phyloP scores from a whole-genome alignment of 1,140 invertebrate genomes.

The Luehdorfia chinensis region DNA sequence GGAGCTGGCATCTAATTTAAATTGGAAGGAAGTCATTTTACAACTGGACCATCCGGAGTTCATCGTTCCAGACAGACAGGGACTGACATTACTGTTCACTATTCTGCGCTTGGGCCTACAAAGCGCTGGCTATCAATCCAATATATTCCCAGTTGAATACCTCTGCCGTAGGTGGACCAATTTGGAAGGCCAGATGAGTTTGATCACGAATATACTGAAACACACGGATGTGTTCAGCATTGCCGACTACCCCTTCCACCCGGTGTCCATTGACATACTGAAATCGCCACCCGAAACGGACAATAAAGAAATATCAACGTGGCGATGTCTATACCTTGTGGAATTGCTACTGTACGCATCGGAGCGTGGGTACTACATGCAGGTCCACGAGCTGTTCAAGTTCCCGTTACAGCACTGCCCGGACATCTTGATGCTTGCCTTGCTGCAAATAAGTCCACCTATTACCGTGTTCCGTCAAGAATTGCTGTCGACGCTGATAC shows the following conservation, averaged over 20 bases:
- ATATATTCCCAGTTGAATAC: conserved; percentile 92
- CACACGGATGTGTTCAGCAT: conserved; percentile 97
- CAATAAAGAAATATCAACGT: conserved; percentile 93
- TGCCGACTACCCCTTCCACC: conserved; percentile 91
- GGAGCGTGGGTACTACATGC: conserved; percentile 88
- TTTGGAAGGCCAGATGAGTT: conserved; percentile 93
- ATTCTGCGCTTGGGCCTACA: conserved; percentile 89
- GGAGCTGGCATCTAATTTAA: conserved; percentile 90
- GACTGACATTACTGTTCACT: conserved; percentile 88
- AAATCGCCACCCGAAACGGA: conserved; percentile 95
- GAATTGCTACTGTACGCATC: conserved; percentile 92
- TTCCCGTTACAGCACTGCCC: conserved; percentile 95
- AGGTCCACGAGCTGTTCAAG: conserved; percentile 94
- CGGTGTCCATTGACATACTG: conserved; percentile 91
- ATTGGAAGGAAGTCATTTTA: conserved; percentile 94
- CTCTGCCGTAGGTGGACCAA: conserved; percentile 96
- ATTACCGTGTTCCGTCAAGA: conserved; percentile 89
- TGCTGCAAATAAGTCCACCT: conserved; percentile 90
- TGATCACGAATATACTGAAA: conserved; percentile 91
- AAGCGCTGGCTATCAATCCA: conserved; percentile 82
- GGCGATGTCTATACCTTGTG: conserved; percentile 94
- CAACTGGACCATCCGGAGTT: conserved; percentile 96
- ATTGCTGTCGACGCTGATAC: conserved; percentile 89
- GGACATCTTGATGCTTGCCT: conserved; percentile 91
- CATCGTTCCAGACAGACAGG: conserved; percentile 90